Evolutionary conservation across 2,888 invertebrate genomes (phyloP).

Genomic region (Gastracanthus pulcherrimus): DNA sequence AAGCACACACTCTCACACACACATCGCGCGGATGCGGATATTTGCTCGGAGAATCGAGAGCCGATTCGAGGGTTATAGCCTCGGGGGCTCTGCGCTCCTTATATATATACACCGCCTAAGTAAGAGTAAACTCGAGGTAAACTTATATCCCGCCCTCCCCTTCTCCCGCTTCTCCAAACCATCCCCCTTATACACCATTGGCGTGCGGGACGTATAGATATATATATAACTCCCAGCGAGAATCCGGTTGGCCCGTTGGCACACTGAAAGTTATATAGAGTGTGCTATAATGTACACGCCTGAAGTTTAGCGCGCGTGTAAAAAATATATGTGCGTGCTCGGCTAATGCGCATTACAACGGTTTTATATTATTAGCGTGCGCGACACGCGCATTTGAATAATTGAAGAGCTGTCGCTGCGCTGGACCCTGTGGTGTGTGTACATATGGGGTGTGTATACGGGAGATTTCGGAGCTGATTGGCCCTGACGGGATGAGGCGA

Average conservation of each 20-base stretch:
- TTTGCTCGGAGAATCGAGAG: not conserved
- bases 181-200: slow-evolving; percentile 29
- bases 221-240: no score
- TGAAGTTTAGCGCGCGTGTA: slow-evolving; percentile 45
- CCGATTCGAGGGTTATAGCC: slow-evolving; percentile 2
- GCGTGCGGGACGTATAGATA: no score
- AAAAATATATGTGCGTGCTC: slow-evolving; percentile 38
- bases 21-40: not conserved
- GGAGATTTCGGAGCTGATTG: no score
- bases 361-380: slow-evolving; percentile 73
- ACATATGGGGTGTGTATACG: no score
- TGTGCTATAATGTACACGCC: not conserved
- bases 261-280: not conserved
- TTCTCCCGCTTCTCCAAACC: slow-evolving; percentile 63
- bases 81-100: not conserved
- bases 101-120: no score
- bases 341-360: slow-evolving; percentile 73
- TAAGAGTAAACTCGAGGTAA: not conserved
- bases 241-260: slow-evolving; percentile 63
- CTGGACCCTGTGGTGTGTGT: no score
- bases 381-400: slow-evolving; percentile 71
- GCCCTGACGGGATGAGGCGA: no score
- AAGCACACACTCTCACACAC: not conserved
- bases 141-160: slow-evolving; percentile 13
- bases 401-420: slow-evolving; percentile 63